Base-by-base conservation (phyloP, 2,888 invertebrate genomes). In the Sepioteuthis lessoniana region DNA sequence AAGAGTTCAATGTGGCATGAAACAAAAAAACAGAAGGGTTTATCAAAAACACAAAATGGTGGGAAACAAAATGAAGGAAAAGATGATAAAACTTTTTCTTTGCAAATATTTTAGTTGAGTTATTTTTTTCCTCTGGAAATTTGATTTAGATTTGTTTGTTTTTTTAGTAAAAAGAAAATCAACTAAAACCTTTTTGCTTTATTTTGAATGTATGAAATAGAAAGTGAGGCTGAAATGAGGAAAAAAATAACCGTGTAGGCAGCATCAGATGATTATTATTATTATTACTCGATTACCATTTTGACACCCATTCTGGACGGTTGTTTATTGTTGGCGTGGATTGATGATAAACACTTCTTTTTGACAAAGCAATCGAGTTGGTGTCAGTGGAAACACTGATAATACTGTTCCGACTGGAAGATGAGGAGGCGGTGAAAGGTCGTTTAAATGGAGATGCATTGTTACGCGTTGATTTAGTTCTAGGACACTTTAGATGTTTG, bases 251-350 rank as follows among this genome's bases (percentile, higher is more conserved):
- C 38, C 25, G 47, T 28, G n/a, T 31, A 46, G 31, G 19, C 31
- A n/a, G 31, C 13, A n/a, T 47, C 42, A 47, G 37, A 46, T 42
- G 42, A 42, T 42, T 42, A 42, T 42, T 42, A 42, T 42, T 42
- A 42, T 42, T 42, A 7, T 42, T 42, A 38, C 1, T 91, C 13
- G 31, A 92, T 46, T 92, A 93, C 93, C 93, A 93, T 93, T 93
- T 50, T 19, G 93, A 93, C 38, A 60, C 50, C 93, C 93, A 93
- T 35, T 93, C 93, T 50, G 93, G 93, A 60, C 93, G 93, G 92
- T 46, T 42, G 42, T 47, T 92, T 46, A 91, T 31, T 42, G 35
- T 46, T 8, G 38, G n/a, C 35, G 42, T 92, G 31, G 92, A 92
- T 92, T 42, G 92, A 47, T 47, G 38, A 92, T 46, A 92, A 19